These are phyloP conservation scores for Morpho helenor DNA, from an alignment of 2,888 invertebrate species.

Conservation along the genomic window DNA sequence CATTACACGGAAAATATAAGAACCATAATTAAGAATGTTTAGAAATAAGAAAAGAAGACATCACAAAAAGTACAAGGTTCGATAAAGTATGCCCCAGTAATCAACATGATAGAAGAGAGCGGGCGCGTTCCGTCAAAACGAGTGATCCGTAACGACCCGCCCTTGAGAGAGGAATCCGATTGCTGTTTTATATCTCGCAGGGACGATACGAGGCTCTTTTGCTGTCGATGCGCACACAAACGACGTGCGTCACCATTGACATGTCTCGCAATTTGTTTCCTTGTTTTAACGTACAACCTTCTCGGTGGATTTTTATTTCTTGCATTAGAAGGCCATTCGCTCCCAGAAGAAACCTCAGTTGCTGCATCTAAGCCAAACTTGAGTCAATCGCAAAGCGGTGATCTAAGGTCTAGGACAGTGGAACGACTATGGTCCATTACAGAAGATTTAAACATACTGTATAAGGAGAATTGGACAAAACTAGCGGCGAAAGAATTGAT, in stretches of 20 bases:
- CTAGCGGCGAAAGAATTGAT: conserved; percentile 92
- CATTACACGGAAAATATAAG: conserved; percentile 5
- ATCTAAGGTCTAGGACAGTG: conserved; percentile 84
- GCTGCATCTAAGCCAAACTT: conserved; percentile 82
- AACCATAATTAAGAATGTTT: conserved; percentile 38
- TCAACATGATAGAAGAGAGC: conserved; percentile 45
- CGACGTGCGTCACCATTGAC: conserved; percentile 82
- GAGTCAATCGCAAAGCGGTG: conserved; percentile 72
- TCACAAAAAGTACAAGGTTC: conserved; percentile 56
- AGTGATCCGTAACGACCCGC: conserved; percentile 24
- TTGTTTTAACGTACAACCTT: conserved; percentile 94
- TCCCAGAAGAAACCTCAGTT: conserved; percentile 78
- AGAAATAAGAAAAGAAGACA: conserved; percentile 44
- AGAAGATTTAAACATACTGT: conserved; percentile 91
- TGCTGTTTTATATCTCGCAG: conserved; percentile 38
- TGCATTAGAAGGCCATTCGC: conserved; percentile 85
- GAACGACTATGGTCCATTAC: conserved; percentile 92
- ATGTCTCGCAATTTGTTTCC: conserved; percentile 88
- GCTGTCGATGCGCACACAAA: conserved; percentile 72
- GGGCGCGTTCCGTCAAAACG: conserved; percentile 35
- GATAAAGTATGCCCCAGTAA: conserved; percentile 39
- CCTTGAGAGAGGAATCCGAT: conserved; percentile 33
- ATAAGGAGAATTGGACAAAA: conserved; percentile 94
- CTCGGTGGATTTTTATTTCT: conserved; percentile 95
- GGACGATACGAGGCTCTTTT: conserved; percentile 39